phyloP scores from a whole-genome alignment of 2,113 vertebrate genomes.

The Grammomys surdaster region DNA sequence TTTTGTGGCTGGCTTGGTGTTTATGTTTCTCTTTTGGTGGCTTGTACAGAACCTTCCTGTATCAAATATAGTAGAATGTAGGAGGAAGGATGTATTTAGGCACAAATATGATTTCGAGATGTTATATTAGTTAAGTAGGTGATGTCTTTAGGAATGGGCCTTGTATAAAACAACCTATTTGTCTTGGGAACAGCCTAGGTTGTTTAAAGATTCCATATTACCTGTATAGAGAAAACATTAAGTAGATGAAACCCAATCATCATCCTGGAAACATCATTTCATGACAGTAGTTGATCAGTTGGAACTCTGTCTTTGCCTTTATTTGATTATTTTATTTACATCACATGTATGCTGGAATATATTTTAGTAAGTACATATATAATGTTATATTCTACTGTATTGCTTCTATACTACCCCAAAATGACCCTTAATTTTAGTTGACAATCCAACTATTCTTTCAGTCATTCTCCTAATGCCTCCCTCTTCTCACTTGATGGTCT shows the following conservation, averaged over 20 bases:
- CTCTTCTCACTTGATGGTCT: not conserved
- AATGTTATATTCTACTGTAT: not conserved
- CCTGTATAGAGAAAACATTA: not conserved
- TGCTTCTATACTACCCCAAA: not conserved
- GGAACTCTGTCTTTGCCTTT: not conserved
- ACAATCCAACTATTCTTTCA: not conserved
- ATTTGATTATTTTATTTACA: not conserved
- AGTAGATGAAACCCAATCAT: not conserved
- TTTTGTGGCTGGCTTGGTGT: not conserved
- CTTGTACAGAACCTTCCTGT: not conserved
- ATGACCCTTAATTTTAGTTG: not conserved
- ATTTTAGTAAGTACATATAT: not conserved
- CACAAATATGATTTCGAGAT: not conserved
- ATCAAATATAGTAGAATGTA: not conserved
- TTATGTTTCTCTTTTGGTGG: not conserved
- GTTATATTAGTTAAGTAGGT: not conserved
- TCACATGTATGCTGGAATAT: not conserved
- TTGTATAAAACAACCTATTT: not conserved
- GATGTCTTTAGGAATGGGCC: not conserved
- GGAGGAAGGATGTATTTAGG: not conserved
- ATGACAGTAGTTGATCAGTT: not conserved
- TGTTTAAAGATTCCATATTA: no score
- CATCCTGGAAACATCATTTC: not conserved
- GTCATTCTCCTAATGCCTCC: not conserved
- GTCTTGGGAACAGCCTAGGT: not conserved